Evolutionary conservation across 2,113 vertebrate genomes (phyloP), one percentile per base, ranked within the genome.

Genomic region (Mohoua ochrocephala): DNA sequence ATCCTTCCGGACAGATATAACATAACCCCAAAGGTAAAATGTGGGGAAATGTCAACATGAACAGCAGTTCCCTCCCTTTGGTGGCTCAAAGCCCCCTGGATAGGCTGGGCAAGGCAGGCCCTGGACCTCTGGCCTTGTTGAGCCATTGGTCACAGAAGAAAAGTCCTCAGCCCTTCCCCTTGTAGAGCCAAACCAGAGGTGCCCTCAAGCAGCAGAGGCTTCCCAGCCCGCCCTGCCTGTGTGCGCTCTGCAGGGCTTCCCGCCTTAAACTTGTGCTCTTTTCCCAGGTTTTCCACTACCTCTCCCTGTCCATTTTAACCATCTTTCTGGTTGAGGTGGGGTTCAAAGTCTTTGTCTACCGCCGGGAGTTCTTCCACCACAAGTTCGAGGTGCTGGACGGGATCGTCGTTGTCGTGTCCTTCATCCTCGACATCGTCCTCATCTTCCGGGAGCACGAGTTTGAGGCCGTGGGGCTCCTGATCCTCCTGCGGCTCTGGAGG

Each of bases 361-460:
- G 97, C 44, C 28, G 98, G 67, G 99, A 99, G 96, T 99, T 99
- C 97, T 99, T 99, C 84, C 95, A 98, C 20, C 99, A 99, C 97
- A 99, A 99, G 96, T 99, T 99, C 6, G 99, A 99, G 76, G 98
- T 99, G 93, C 98, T 99, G 98, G 99, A 99, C 0, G 98, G 98
- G 16, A 4, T 98, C 0, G 98, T 99, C 11, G 99, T 99, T 27
- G 22, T 99, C 0, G 88, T 99, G 57, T 99, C 99, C 1, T 99
- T 99, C 44, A 57, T 99, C 75, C 95, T 99, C 0, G 99, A 99
- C 67, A 13, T 99, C 0, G 93, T 98, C 64, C 98, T 99, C 89
- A 69, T 99, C 82, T 98, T 99, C 95, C 95, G 82, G 5, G 98
- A 99, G 93, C 99, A 99, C 1, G 97, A 98, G 54, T 99, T 99